Evolutionary conservation across 2,113 vertebrate species (phyloP).

Genomic region (Chlorocebus sabaeus): DNA sequence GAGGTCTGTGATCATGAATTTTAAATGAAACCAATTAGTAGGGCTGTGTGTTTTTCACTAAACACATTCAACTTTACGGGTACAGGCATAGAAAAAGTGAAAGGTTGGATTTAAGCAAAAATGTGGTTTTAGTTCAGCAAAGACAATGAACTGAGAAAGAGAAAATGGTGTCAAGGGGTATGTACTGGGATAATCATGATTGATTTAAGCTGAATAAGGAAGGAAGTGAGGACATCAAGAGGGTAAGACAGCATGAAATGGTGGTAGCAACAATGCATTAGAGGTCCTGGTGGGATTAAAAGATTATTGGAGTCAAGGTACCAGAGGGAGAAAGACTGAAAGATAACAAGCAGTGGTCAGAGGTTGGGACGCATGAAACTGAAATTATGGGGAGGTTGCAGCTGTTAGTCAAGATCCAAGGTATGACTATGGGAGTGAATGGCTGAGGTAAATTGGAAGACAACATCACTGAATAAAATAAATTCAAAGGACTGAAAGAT

Average conservation of each 20-base stretch:
- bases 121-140: constrained; percentile 23
- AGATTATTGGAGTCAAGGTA: not conserved
- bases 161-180: not conserved
- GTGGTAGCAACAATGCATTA: not conserved
- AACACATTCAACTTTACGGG: not conserved
- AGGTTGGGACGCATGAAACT: not conserved
- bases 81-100: not conserved
- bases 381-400: not conserved
- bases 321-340: not conserved
- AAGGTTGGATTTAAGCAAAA: not conserved
- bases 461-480: not conserved
- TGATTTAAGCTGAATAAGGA: not conserved
- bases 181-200: not conserved
- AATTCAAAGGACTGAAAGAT: constrained; percentile 26
- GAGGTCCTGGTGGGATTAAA: not conserved
- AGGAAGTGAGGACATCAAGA: not conserved
- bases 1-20: constrained; percentile 3
- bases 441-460: not conserved
- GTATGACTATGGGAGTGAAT: not conserved
- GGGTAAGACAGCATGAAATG: not conserved
- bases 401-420: not conserved
- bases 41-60: not conserved
- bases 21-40: constrained; percentile 29
- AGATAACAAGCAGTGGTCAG: not conserved
- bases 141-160: not conserved